Base-by-base conservation (phyloP, 2,113 vertebrate species). In the Thunnus maccoyii region DNA sequence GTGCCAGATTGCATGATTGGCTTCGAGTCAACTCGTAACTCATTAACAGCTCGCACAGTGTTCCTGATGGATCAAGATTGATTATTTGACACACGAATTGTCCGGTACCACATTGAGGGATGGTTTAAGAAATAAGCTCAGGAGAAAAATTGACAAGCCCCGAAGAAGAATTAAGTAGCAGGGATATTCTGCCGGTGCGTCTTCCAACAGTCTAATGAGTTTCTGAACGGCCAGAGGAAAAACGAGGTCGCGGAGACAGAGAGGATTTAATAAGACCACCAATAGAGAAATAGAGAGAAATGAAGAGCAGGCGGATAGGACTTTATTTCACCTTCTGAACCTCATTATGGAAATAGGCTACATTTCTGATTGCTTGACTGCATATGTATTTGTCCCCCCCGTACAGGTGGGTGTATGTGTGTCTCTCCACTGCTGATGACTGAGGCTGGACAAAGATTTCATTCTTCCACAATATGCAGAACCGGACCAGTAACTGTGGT, bases 181-280 rank as follows among this genome's bases (percentile, higher is more conserved):
- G 30, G 44, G 64, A 55, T 78, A 58, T 65, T 70, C 46, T 46
- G 36, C 48, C 5, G 13, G 70, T 20, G 68, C 27, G 52, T 62
- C 58, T 57, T 73, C 17, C 68, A 30, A 62, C 78, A 20, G 74
- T 52, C 65, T 88, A 87, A 90, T 90, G 86, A 88, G 85, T 75
- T 77, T 75, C 30, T 60, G 79, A 73, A 20, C 3, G 63, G 77
- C 83, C 56, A 8, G 46, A 76, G 83, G 72, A 75, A 71, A 72
- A 47, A 66, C 14, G 84, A 78, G 70, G 71, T 84, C 22, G n/a
- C 46, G 3, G 61, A 54, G 63, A 84, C 13, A 18, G 66, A 79
- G 84, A 81, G 86, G 79, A 88, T 92, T 85, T 89, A 90, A 91
- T 89, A 83, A 83, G 88, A 88, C 85, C 88, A 76, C 88, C 88